Evolutionary conservation across 2,797 vertebrate genomes (phyloP).

Genomic region (Hemitrygon akajei): DNA sequence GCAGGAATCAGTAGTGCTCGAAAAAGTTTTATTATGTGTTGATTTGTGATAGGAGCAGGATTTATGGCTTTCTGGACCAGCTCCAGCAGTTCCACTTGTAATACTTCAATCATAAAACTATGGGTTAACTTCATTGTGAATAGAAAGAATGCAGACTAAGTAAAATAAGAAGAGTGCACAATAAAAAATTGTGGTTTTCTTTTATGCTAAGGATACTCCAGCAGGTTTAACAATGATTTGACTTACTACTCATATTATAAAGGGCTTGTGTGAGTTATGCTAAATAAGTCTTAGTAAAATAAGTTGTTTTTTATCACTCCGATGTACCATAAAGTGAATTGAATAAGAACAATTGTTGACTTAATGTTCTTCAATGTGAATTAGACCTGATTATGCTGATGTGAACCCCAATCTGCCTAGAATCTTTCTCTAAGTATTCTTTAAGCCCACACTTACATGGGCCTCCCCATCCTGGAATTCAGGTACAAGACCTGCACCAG

Average conservation of each 20-base stretch:
- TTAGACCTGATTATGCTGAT: no score
- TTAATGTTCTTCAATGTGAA: neutral
- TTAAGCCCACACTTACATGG: no score
- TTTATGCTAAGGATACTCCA: neutral
- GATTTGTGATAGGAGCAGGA: neutral
- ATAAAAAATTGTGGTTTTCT: neutral
- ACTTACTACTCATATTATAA: neutral
- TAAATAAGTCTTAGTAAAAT: neutral
- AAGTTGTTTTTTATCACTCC: neutral
- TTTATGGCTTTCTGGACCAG: neutral
- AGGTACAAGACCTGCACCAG: no score
- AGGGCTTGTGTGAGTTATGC: neutral
- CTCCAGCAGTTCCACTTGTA: neutral
- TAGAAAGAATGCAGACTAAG: neutral
- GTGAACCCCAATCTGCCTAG: no score
- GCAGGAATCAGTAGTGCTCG: neutral
- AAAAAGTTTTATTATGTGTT: neutral
- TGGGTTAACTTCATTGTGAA: neutral
- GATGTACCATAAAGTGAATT: neutral
- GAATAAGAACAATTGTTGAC: neutral
- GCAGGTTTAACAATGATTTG: neutral
- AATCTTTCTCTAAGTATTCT: no score
- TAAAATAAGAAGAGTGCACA: neutral
- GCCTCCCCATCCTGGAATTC: no score
- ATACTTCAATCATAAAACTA: conserved; percentile 9